These are phyloP conservation scores for Galeopsomyia nigrocyanea DNA, from an alignment of 2,888 invertebrate genomes.

Conservation along the genomic window DNA sequence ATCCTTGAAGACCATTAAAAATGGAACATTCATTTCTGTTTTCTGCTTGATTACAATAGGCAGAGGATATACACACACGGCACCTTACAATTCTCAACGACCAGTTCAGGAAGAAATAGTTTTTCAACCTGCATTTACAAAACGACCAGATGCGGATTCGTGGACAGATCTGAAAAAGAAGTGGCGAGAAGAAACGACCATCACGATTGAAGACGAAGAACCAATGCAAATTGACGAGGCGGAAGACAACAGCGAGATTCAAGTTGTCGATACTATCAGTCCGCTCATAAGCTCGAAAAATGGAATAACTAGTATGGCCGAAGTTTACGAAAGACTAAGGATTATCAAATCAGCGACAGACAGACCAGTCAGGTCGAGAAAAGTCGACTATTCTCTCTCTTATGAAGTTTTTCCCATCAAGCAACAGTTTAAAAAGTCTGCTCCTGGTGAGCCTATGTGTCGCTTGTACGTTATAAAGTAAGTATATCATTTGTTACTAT, in stretches of 20 bases:
- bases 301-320: slow-evolving; percentile 53
- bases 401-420: slow-evolving; percentile 62
- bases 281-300: slow-evolving; percentile 58
- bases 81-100: slow-evolving; percentile 1
- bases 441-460: slow-evolving; percentile 62
- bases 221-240: slow-evolving; percentile 38
- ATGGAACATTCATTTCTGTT: neutral
- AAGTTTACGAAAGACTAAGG: slow-evolving; percentile 60
- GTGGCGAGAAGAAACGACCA: slow-evolving; percentile 64
- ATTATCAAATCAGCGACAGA: slow-evolving; percentile 63
- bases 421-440: slow-evolving; percentile 59
- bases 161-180: slow-evolving; percentile 63
- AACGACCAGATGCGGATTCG: slow-evolving; percentile 55
- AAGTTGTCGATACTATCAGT: slow-evolving; percentile 58
- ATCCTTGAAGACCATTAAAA: neutral
- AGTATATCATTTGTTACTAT: slow-evolving; percentile 19
- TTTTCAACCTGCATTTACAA: slow-evolving; percentile 54
- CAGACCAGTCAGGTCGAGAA: slow-evolving; percentile 58
- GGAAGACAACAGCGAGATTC: slow-evolving; percentile 56
- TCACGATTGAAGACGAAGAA: slow-evolving; percentile 66
- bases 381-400: slow-evolving; percentile 59
- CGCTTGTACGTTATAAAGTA: slow-evolving; percentile 63
- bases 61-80: slow-evolving; percentile 7
- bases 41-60: slow-evolving; percentile 14
- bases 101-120: slow-evolving; percentile 13